phyloP scores from a whole-genome alignment of 1,140 invertebrate genomes.

The Epicauta chinensis region DNA sequence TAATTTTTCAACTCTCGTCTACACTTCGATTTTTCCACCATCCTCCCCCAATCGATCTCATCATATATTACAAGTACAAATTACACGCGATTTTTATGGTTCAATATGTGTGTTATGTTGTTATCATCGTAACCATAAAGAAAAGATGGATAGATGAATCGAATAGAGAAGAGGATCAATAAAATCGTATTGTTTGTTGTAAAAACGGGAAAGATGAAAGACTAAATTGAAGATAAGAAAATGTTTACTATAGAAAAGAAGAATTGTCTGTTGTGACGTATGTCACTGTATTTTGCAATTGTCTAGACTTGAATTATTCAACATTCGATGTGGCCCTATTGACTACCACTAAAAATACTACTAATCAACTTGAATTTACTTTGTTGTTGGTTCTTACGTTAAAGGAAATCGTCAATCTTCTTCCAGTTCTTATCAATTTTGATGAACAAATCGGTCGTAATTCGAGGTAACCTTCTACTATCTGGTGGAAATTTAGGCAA shows the following conservation, averaged over 20 bases:
- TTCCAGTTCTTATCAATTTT: too few species aligned
- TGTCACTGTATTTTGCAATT: constrained; percentile 15
- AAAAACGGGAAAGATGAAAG: constrained; percentile 15
- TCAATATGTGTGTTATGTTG: constrained; percentile 12
- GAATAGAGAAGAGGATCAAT: constrained; percentile 15
- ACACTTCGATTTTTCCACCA: not conserved
- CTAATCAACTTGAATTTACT: too few species aligned
- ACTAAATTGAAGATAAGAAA: constrained; percentile 17
- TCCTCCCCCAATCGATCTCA: too few species aligned
- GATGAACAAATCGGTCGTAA: too few species aligned
- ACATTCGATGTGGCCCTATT: constrained; percentile 8
- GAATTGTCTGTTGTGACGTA: constrained; percentile 6
- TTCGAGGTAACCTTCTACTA: not conserved
- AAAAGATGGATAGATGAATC: constrained; percentile 17
- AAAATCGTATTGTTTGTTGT: constrained; percentile 7
- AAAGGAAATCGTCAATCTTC: too few species aligned
- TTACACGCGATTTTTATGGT: constrained; percentile 17
- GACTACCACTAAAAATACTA: too few species aligned
- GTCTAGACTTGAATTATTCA: constrained; percentile 12
- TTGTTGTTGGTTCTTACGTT: too few species aligned
- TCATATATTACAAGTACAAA: constrained; percentile 1
- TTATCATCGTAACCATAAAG: constrained; percentile 18
- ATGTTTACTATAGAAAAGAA: not conserved
- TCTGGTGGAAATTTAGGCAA: constrained; percentile 24
- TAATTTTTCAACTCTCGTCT: constrained; percentile 27